Conservation (phyloP, 2,113 vertebrate species). For the Gambusia holbrooki region DNA sequence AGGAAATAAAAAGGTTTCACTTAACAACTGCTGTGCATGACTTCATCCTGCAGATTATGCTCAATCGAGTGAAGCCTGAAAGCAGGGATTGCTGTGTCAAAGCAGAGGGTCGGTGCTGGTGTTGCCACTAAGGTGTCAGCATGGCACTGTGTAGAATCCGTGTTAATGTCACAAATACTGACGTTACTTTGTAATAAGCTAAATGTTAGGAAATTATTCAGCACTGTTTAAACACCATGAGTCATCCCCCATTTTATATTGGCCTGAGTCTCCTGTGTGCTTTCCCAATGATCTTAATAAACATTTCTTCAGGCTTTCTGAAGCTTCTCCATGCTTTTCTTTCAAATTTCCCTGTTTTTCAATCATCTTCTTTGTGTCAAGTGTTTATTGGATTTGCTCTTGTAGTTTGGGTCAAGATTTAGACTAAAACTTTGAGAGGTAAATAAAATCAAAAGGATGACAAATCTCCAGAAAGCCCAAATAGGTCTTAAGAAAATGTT, state of each 20-base stretch:
- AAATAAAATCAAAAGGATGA: neutral
- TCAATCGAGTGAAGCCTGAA: conserved; percentile 33
- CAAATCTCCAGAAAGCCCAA: neutral
- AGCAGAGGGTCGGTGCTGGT: neutral
- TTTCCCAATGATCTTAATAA: neutral
- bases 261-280: neutral
- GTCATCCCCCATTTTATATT: neutral
- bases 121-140: conserved; percentile 11
- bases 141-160: neutral
- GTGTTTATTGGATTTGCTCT: neutral
- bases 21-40: conserved; percentile 58
- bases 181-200: conserved; percentile 1
- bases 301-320: neutral
- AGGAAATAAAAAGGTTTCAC: conserved; percentile 56
- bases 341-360: neutral
- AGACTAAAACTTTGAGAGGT: neutral
- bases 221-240: neutral
- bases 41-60: conserved; percentile 53
- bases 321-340: neutral
- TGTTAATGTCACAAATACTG: neutral
- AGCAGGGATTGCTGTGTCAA: conserved; percentile 11
- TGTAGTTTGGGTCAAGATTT: neutral
- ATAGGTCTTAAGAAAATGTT: neutral
- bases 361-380: neutral
- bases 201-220: neutral